Conservation (phyloP, 2,888 invertebrate genomes). For the Allolobophora icterica region DNA sequence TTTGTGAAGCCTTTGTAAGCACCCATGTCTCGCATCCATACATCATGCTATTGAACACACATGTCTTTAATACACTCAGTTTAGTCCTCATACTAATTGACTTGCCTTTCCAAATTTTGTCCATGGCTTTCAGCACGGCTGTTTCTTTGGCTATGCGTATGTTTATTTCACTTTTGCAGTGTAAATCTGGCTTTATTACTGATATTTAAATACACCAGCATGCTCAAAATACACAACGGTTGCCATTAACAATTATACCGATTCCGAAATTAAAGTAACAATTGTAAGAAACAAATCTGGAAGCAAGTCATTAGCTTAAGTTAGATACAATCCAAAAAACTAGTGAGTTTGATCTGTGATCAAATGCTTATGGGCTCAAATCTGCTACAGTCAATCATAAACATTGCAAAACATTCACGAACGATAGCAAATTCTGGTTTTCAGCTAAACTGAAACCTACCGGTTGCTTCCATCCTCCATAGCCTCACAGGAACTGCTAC, state of each 20-base stretch:
- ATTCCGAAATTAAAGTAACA: neutral
- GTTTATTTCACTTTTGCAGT: too few species aligned
- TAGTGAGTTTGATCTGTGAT: neutral
- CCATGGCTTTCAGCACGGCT: too few species aligned
- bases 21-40: too few species aligned
- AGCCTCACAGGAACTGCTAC: conserved; percentile 52
- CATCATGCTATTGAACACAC: too few species aligned
- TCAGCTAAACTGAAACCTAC: neutral
- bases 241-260: neutral
- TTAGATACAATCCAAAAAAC: neutral
- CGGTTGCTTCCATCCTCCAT: conserved; percentile 26
- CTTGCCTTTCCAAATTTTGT: too few species aligned
- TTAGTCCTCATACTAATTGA: too few species aligned
- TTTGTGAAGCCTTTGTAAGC: too few species aligned
- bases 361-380: too few species aligned
- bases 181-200: neutral
- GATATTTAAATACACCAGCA: too few species aligned
- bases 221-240: neutral
- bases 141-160: too few species aligned
- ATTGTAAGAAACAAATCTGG: neutral
- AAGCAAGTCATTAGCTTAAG: neutral
- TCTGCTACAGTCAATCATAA: neutral
- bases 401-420: neutral
- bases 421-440: neutral
- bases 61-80: too few species aligned